phyloP scores from a whole-genome alignment of 2,888 invertebrate genomes.

The Hydroisotoma schaefferi region DNA sequence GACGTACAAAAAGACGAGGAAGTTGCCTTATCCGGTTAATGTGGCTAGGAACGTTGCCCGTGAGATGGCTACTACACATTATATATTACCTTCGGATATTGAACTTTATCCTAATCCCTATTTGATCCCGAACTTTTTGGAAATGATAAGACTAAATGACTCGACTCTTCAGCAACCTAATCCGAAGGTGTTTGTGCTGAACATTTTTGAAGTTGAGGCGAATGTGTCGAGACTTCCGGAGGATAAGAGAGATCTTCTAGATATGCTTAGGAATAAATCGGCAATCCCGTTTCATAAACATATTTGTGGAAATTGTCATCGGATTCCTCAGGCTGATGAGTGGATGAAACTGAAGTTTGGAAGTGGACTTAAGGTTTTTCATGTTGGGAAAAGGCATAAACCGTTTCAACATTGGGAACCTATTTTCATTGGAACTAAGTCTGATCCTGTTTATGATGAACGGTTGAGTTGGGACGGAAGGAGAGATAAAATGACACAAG shows the following conservation, averaged over 20 bases:
- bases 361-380: slow-evolving; percentile 67
- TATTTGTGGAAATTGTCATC: slow-evolving; percentile 85
- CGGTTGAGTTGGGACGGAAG: slow-evolving; percentile 91
- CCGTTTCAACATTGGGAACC: slow-evolving; percentile 87
- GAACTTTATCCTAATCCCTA: slow-evolving; percentile 82
- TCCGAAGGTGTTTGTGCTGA: slow-evolving; percentile 76
- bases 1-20: slow-evolving; percentile 67
- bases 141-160: slow-evolving; percentile 71
- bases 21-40: slow-evolving; percentile 82
- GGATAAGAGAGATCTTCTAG: slow-evolving; percentile 66
- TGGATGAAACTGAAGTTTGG: slow-evolving; percentile 64
- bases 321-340: slow-evolving; percentile 77
- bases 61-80: slow-evolving; percentile 77
- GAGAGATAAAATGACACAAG: slow-evolving; percentile 95
- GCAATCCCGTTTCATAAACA: slow-evolving; percentile 90
- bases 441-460: slow-evolving; percentile 84
- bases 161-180: slow-evolving; percentile 50
- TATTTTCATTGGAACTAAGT: slow-evolving; percentile 85
- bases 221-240: slow-evolving; percentile 59
- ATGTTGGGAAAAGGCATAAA: slow-evolving; percentile 78
- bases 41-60: slow-evolving; percentile 84
- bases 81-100: slow-evolving; percentile 80
- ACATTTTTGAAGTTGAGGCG: slow-evolving; percentile 81
- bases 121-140: slow-evolving; percentile 73
- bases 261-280: slow-evolving; percentile 69